Conservation (phyloP, 2,888 invertebrate genomes). For the Rhagophthalmus giganteus region DNA sequence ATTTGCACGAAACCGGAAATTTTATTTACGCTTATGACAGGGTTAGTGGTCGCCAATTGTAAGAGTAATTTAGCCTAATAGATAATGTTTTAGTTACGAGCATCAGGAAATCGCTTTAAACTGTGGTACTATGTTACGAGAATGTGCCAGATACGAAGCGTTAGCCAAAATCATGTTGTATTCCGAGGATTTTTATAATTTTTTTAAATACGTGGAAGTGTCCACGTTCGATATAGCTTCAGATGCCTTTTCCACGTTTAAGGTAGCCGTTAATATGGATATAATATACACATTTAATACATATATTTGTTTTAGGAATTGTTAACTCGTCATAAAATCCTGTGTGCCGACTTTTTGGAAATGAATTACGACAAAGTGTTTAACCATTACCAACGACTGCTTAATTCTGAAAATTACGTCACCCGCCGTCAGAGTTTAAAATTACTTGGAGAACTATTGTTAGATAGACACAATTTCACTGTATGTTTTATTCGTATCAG, state of each 20-base stretch:
- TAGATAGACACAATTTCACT: conserved; percentile 99
- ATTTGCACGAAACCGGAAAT: conserved; percentile 98
- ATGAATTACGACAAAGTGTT: conserved; percentile 99
- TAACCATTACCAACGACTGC: conserved; percentile 91
- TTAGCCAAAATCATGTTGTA: conserved; percentile 98
- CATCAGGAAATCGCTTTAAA: conserved; percentile 98
- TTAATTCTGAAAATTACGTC: conserved; percentile 99
- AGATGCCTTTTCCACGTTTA: conserved; percentile 99
- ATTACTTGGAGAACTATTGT: conserved; percentile 91
- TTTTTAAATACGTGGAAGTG: conserved; percentile 99
- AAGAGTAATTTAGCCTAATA: no score
- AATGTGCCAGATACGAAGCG: conserved; percentile 97
- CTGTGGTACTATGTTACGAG: conserved; percentile 98
- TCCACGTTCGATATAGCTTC: conserved; percentile 99
- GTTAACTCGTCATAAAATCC: conserved; percentile 89
- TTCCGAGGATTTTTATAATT: conserved; percentile 98
- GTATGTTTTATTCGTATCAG: conserved; percentile 58
- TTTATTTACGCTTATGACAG: conserved; percentile 93
- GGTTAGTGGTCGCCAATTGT: conserved; percentile 67
- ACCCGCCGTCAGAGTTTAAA: conserved; percentile 98
- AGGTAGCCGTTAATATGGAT: conserved; percentile 64
- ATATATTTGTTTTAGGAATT: conserved; percentile 68
- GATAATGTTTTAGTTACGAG: conserved; percentile 78
- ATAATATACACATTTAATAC: background rate
- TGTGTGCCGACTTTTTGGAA: conserved; percentile 98